These are phyloP conservation scores for Nestor notabilis DNA, from an alignment of 2,113 vertebrate species.

Conservation along the genomic window DNA sequence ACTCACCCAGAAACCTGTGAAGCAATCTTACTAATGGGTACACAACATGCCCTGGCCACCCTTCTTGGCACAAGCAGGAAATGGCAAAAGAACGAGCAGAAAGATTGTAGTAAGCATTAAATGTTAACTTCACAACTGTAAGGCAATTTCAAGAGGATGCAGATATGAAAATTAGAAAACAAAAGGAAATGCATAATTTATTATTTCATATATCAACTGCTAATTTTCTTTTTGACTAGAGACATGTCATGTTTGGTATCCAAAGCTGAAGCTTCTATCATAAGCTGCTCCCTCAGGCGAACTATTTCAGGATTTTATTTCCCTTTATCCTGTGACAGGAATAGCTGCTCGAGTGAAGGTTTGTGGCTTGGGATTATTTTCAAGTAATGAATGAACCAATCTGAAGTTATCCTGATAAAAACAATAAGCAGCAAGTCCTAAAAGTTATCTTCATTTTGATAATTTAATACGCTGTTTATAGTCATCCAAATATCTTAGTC, in stretches of 20 bases:
- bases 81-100: background rate
- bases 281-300: background rate
- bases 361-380: slow-evolving; percentile 9
- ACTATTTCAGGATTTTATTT: slow-evolving; percentile 49
- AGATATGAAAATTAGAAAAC: background rate
- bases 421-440: slow-evolving; percentile 1
- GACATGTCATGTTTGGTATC: background rate
- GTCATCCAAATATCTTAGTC: slow-evolving; percentile 28
- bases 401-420: background rate
- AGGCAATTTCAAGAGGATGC: background rate
- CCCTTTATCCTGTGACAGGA: background rate
- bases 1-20: background rate
- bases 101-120: background rate
- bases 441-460: background rate
- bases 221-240: background rate
- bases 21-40: background rate
- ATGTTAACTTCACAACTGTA: background rate
- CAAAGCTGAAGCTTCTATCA: background rate
- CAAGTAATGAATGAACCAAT: background rate
- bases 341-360: background rate
- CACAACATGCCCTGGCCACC: accelerated
- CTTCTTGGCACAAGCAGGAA: background rate
- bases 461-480: slow-evolving; percentile 35
- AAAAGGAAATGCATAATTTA: background rate
- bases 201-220: background rate